Base-by-base conservation (phyloP, 2,888 invertebrate genomes). In the Rugalucina vietnamica region DNA sequence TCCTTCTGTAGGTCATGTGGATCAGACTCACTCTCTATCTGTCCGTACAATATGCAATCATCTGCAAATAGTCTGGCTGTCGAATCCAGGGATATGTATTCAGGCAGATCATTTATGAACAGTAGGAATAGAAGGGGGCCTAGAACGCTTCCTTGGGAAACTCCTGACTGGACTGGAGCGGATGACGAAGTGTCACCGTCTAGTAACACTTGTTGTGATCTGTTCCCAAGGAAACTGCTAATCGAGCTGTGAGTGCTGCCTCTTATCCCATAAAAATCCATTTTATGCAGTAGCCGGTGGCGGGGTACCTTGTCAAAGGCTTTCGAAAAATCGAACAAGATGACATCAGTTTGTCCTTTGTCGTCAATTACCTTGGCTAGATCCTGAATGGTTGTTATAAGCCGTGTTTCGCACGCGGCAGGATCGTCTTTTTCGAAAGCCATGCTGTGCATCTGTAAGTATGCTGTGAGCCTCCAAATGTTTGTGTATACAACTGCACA, bases 271-370 rank as follows among this genome's bases (percentile, higher is more conserved):
- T 60, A 76, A 24, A 36, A 57, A 2, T 54, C 36, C 1, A 76
- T 39, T 43, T 72, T 81, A 21, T 29, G 70, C 8, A 82, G 49
- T 12, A 82, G 76, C 27, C 70, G 50, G 0, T 49, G 21, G 69
- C 73, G 77, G 4, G 72, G 77, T 3, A 76, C 76, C 1, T 71
- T 79, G 49, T 82, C 82, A 21, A 82, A 82, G 1, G 82, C 82
- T 27, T 82, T 79, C 2, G 71, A 75, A 36, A 82, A 82, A 37
- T 79, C 75, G 21, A 79, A 39, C 0, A 79, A 70, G 36, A 32
- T 34, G 60, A 60, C 60, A 18, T 60, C 60, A 27, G 60, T 60
- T 21, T 79, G 79, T 0, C n/a, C n/a, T 34, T 60, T 54, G 3
- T 24, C 71, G 29, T 79, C 76, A 18, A 27, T 29, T 5, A 18